These are phyloP conservation scores for Propithecus coquereli DNA, from an alignment of 2,113 vertebrate species.

Conservation along the genomic window DNA sequence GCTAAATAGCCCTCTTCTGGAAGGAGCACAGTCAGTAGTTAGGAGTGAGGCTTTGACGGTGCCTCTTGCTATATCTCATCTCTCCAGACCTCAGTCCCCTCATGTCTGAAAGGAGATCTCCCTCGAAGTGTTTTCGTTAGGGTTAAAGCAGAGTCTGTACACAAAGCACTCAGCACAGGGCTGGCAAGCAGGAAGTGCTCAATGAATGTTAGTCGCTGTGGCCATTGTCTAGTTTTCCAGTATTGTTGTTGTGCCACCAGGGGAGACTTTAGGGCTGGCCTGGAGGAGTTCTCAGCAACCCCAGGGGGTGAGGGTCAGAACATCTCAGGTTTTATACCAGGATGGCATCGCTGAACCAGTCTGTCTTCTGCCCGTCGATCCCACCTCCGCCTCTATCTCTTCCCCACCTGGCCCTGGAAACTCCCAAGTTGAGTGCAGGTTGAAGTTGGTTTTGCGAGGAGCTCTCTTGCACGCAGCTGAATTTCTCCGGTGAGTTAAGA, in stretches of 20 bases:
- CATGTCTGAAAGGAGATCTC: not conserved
- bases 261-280: not conserved
- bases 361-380: not conserved
- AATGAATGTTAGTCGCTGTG: accelerated
- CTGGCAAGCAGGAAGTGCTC: not conserved
- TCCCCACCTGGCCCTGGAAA: not conserved
- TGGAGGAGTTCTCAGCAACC: not conserved
- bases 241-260: not conserved
- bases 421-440: not conserved
- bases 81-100: not conserved
- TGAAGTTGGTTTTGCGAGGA: not conserved
- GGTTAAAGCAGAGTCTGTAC: not conserved
- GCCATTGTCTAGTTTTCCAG: not conserved
- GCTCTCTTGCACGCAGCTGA: not conserved
- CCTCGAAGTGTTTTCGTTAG: not conserved
- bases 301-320: not conserved
- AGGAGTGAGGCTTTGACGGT: not conserved
- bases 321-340: not conserved
- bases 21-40: not conserved
- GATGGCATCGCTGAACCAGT: not conserved
- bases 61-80: not conserved
- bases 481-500: not conserved
- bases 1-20: not conserved
- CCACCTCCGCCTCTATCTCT: accelerated
- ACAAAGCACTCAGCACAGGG: not conserved